phyloP scores from a whole-genome alignment of 1,140 invertebrate species.

The Cotesia chilonis region DNA sequence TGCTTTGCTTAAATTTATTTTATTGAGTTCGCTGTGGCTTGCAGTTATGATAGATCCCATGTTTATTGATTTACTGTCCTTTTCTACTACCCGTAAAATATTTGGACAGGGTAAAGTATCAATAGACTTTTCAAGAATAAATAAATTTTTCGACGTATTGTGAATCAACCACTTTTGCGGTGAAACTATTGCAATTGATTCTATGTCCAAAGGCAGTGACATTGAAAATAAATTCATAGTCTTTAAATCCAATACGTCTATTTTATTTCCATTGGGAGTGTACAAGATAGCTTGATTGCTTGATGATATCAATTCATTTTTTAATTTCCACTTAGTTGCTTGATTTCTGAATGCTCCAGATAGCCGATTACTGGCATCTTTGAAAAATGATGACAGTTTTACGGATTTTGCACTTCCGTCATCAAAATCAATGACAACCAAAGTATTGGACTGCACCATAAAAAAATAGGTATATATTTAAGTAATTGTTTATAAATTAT shows the following conservation, averaged over 20 bases:
- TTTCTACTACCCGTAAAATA: constrained; percentile 56
- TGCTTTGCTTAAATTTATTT: constrained; percentile 45
- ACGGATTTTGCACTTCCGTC: constrained; percentile 49
- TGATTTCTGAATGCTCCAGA: constrained; percentile 49
- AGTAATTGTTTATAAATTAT: too few species aligned
- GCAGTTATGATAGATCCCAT: constrained; percentile 46
- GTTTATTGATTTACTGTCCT: constrained; percentile 35
- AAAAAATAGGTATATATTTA: too few species aligned
- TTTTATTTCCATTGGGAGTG: constrained; percentile 48
- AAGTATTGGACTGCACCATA: constrained; percentile 43
- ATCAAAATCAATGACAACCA: constrained; percentile 51
- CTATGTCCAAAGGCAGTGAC: constrained; percentile 56
- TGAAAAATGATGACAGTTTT: constrained; percentile 53
- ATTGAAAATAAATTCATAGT: constrained; percentile 53
- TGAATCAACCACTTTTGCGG: constrained; percentile 59
- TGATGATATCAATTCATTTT: constrained; percentile 48
- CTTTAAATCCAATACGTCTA: constrained; percentile 60
- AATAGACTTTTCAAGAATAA: constrained; percentile 52
- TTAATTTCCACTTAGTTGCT: constrained; percentile 50
- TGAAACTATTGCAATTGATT: constrained; percentile 53
- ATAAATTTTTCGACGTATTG: constrained; percentile 50
- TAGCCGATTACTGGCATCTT: constrained; percentile 53
- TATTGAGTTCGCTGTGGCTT: constrained; percentile 37
- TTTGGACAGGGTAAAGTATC: constrained; percentile 51
- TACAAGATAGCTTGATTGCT: constrained; percentile 54